Percentiles rank a stretch among this genome's conserved stretches.
Conservation (phyloP, 1,140 invertebrate genomes). For the Hycleus phaleratus region DNA sequence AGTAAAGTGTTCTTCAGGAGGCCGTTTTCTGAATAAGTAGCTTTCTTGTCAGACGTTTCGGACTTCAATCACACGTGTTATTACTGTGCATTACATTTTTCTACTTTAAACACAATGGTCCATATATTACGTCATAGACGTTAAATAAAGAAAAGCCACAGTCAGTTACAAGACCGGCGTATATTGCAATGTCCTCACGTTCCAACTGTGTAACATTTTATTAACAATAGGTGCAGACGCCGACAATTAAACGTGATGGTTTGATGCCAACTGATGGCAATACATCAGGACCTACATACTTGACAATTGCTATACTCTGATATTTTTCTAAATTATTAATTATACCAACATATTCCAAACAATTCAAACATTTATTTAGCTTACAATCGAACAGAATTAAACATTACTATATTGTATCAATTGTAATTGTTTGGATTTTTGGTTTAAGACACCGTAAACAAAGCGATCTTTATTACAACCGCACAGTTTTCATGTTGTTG, state of each 20-base stretch:
- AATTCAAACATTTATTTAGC: too few relatives aligned
- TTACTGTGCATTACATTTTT: constrained; percentile 28
- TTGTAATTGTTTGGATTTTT: too few relatives aligned
- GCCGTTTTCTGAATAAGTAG: constrained; percentile 22
- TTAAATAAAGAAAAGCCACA: not conserved
- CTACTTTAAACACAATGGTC: constrained; percentile 20
- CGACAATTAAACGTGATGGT: constrained; percentile 25
- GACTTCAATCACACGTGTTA: constrained; percentile 27
- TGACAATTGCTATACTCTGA: too few relatives aligned
- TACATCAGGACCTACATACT: constrained; percentile 17
- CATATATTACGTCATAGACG: constrained; percentile 27
- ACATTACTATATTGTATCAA: too few relatives aligned
- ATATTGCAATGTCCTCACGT: constrained; percentile 7
- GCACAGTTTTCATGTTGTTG: too few relatives aligned
- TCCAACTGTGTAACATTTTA: constrained; percentile 4
- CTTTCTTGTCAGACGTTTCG: constrained; percentile 21
- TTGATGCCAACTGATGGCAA: constrained; percentile 18
- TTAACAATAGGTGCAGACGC: constrained; percentile 18
- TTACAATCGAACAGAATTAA: too few relatives aligned
- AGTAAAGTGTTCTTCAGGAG: constrained; percentile 23
- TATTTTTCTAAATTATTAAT: too few relatives aligned
- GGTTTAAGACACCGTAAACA: too few relatives aligned
- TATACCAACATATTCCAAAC: too few relatives aligned
- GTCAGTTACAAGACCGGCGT: constrained; percentile 3
- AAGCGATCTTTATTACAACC: too few relatives aligned